These are phyloP conservation scores for Drosophila orosa DNA, from an alignment of 1,140 invertebrate genomes.

Conservation along the genomic window DNA sequence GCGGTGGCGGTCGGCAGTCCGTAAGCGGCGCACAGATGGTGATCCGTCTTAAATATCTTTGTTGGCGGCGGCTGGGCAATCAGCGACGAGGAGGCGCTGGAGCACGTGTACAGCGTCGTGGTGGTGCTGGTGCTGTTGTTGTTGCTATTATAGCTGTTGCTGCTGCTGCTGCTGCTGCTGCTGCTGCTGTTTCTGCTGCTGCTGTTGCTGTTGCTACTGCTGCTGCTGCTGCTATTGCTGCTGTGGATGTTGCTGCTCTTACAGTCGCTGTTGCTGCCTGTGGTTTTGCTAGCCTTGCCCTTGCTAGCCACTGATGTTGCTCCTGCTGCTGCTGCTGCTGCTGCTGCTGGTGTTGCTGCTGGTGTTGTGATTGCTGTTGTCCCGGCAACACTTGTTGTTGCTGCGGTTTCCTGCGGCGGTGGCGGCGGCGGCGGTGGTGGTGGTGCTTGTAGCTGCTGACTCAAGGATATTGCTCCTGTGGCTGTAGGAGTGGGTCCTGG, in stretches of 20 bases:
- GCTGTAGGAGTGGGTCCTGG: slow-evolving; percentile 25
- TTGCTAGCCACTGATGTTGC: slow-evolving; percentile 15
- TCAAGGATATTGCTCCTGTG: slow-evolving; percentile 33
- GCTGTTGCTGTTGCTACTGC: slow-evolving; percentile 2
- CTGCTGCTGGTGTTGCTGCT: slow-evolving; percentile 29
- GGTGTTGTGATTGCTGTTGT: slow-evolving; percentile 17
- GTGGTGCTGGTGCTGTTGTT: slow-evolving; percentile 51
- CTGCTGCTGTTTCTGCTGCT: slow-evolving; percentile 5
- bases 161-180: slow-evolving; percentile 29
- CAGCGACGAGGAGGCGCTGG: slow-evolving; percentile 74
- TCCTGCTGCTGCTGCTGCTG: slow-evolving; percentile 22
- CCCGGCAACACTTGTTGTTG: slow-evolving; percentile 26
- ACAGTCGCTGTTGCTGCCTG: slow-evolving; percentile 24
- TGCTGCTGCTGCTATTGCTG: slow-evolving; percentile 7
- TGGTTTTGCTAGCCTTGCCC: slow-evolving; percentile 30
- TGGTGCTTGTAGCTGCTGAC: slow-evolving; percentile 29
- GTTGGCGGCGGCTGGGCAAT: slow-evolving; percentile 81
- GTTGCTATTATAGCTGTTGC: slow-evolving; percentile 31
- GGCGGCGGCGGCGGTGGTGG: slow-evolving; percentile 29
- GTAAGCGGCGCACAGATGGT: slow-evolving; percentile 76
- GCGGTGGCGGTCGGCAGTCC: slow-evolving; percentile 75
- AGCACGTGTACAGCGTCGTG: slow-evolving; percentile 75
- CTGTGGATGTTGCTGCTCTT: slow-evolving; percentile 17
- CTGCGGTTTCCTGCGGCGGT: slow-evolving; percentile 39
- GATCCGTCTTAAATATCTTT: slow-evolving; percentile 84